phyloP scores from a whole-genome alignment of 1,140 invertebrate genomes.

The Drosophila nasuta region DNA sequence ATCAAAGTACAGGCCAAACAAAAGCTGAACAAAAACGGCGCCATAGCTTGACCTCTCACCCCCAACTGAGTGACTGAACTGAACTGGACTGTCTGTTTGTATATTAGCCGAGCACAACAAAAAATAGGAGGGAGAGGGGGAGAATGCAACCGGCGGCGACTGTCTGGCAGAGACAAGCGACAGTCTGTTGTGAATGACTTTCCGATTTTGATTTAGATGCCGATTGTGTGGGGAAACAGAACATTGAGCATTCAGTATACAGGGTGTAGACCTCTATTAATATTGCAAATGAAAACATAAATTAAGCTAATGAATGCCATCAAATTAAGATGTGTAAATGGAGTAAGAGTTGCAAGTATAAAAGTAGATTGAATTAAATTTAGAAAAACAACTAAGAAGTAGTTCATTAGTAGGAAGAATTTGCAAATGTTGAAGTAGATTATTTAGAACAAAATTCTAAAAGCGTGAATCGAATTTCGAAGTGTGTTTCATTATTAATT shows the following conservation, averaged over 20 bases:
- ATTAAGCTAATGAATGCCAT: not conserved
- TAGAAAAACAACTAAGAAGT: not conserved
- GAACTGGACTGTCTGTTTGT: constrained; percentile 7
- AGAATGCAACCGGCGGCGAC: constrained; percentile 5
- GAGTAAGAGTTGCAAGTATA: not conserved
- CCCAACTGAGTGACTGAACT: not conserved
- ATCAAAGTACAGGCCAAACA: constrained; percentile 34
- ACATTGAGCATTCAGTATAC: not conserved
- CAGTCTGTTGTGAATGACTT: no score
- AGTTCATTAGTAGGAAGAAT: no score
- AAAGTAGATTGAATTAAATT: not conserved
- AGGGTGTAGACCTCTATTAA: not conserved
- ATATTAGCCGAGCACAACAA: constrained; percentile 10
- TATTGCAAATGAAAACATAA: not conserved
- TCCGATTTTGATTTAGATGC: constrained; percentile 6
- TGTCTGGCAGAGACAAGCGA: not conserved
- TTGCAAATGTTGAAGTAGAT: no score
- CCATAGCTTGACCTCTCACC: constrained; percentile 31
- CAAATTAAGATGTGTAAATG: not conserved
- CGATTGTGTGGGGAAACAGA: not conserved
- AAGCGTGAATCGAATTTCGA: no score
- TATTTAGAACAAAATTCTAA: no score
- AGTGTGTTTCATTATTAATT: not conserved
- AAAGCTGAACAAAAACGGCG: constrained; percentile 33
- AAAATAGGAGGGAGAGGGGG: not conserved